Percentiles rank a stretch among this genome's conserved stretches.
Evolutionary conservation across 2,888 invertebrate genomes (phyloP).

Genomic region (Drosophila diplacantha): DNA sequence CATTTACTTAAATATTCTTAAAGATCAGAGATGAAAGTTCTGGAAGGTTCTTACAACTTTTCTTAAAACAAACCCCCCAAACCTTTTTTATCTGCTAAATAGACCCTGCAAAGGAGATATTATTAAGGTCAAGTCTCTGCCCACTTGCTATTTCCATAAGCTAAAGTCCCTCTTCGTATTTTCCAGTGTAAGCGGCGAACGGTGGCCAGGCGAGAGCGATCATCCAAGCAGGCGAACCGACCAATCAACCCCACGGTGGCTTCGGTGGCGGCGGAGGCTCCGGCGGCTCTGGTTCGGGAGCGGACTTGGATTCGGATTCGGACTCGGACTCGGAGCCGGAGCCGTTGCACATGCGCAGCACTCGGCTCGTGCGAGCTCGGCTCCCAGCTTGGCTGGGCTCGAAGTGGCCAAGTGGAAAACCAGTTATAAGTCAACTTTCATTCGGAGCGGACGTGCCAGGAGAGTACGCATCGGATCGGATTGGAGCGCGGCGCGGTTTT

Average conservation of each 20-base stretch:
- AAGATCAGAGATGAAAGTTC: background rate
- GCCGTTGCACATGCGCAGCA: constrained; percentile 51
- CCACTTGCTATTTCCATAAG: background rate
- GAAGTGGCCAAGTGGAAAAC: constrained; percentile 61
- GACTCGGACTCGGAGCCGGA: constrained; percentile 12
- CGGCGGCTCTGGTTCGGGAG: constrained; percentile 1
- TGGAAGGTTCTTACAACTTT: background rate
- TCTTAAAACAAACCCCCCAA: background rate
- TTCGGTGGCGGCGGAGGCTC: constrained; percentile 17
- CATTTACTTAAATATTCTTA: background rate
- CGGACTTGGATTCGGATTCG: background rate
- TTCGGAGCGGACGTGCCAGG: constrained; percentile 74
- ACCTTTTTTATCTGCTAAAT: no score
- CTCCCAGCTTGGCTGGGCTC: constrained; percentile 1
- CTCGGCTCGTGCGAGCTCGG: background rate
- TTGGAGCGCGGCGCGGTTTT: constrained; percentile 48
- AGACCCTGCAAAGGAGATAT: background rate
- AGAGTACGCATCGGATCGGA: constrained; percentile 56
- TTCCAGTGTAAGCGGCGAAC: constrained; percentile 18
- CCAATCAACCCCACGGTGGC: constrained; percentile 55
- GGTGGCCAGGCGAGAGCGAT: constrained; percentile 17
- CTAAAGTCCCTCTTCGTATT: background rate
- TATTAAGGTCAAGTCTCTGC: no score
- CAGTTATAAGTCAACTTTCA: constrained; percentile 78
- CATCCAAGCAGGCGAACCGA: constrained; percentile 38